Conservation (phyloP, 2,113 vertebrate genomes). For the Chunga burmeisteri region DNA sequence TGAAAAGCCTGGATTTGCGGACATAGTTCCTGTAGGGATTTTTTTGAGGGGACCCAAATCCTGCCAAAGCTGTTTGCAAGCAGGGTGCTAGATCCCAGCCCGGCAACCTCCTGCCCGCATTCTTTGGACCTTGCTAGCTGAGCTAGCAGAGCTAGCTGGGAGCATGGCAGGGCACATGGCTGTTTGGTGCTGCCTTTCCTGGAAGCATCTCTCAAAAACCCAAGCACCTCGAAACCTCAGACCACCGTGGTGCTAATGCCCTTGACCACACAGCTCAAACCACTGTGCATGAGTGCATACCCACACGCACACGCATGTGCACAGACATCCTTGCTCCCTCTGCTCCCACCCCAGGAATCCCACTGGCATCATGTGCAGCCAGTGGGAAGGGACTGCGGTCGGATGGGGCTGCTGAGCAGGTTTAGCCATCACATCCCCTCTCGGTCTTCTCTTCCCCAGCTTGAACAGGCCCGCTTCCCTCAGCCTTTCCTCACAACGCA, state of each 20-base stretch:
- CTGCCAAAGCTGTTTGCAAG: not conserved
- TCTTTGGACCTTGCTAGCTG: not conserved
- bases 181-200: not conserved
- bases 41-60: not conserved
- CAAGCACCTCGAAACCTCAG: not conserved
- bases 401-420: not conserved
- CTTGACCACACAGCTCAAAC: fast-evolving
- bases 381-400: not conserved
- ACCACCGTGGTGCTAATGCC: fast-evolving
- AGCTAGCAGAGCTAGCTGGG: not conserved
- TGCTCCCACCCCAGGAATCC: not conserved
- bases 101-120: not conserved
- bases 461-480: too few species aligned
- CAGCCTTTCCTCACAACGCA: too few species aligned
- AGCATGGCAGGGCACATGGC: not conserved
- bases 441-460: too few species aligned
- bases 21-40: fast-evolving
- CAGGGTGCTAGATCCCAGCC: not conserved
- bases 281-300: fast-evolving
- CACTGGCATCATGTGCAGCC: fast-evolving
- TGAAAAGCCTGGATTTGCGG: not conserved
- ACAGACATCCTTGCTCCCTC: not conserved
- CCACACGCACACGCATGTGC: not conserved
- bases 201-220: not conserved
- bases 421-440: not conserved